Evolutionary conservation across 2,113 vertebrate species (phyloP).

Genomic region (Cisticola juncidis): DNA sequence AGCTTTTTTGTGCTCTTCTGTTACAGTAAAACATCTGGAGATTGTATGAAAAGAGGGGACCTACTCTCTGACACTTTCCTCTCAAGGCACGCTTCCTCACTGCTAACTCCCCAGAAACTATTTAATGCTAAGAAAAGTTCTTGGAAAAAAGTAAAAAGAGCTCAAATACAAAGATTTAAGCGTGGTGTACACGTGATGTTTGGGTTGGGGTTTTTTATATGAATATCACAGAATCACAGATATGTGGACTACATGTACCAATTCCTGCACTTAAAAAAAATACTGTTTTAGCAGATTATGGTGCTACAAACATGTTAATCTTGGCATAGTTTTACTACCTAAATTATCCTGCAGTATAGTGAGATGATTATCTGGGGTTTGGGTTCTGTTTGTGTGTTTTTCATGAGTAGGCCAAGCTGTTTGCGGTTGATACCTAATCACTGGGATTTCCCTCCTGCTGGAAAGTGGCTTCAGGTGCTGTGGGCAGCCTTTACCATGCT

Average conservation of each 20-base stretch:
- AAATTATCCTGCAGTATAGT: neutral
- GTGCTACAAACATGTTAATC: neutral
- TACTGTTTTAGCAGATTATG: fast-evolving
- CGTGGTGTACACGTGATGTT: neutral
- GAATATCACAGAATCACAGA: neutral
- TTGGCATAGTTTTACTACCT: neutral
- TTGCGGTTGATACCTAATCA: neutral
- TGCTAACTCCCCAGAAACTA: neutral
- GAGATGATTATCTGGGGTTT: neutral
- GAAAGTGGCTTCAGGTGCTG: neutral
- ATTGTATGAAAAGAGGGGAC: neutral
- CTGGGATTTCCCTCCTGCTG: neutral
- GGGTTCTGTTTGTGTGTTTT: neutral
- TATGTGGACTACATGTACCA: fast-evolving
- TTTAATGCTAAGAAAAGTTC: neutral
- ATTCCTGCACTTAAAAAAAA: neutral
- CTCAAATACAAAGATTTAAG: neutral
- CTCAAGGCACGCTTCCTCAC: neutral
- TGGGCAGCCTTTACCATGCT: neutral
- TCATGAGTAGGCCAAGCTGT: neutral
- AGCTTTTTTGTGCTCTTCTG: neutral
- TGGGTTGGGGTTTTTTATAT: fast-evolving
- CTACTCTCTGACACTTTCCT: neutral
- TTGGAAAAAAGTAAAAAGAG: neutral
- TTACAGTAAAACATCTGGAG: neutral